phyloP scores from a whole-genome alignment of 2,797 vertebrate species.

The Novumbra hubbsi region DNA sequence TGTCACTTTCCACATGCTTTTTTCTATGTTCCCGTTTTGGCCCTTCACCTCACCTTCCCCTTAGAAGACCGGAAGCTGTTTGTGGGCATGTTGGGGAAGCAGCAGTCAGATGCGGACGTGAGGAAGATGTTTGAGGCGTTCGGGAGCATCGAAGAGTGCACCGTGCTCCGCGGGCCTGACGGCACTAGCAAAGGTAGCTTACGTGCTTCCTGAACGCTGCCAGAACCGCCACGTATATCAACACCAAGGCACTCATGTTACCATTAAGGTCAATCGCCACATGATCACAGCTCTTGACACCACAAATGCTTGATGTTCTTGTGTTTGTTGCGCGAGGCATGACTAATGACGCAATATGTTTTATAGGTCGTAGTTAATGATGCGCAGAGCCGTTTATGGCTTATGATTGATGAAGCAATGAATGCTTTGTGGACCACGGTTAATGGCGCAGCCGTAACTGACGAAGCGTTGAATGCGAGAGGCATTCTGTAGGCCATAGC shows the following conservation, averaged over 20 bases:
- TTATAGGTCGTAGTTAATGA: conserved; percentile 74
- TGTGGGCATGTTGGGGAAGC: conserved; percentile 97
- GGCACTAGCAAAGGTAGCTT: conserved; percentile 92
- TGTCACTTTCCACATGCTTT: conserved; percentile 33
- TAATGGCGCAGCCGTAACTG: conserved; percentile 67
- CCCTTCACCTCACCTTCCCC: conserved; percentile 56
- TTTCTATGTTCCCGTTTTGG: conserved; percentile 32
- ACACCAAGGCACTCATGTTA: conserved; percentile 13
- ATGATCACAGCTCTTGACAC: conserved; percentile 30
- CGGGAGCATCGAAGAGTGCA: conserved; percentile 95
- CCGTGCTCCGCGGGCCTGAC: conserved; percentile 90
- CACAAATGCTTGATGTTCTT: conserved; percentile 53
- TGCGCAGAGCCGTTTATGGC: conserved; percentile 60
- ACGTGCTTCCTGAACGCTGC: neutral
- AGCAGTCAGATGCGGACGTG: conserved; percentile 91
- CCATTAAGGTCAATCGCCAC: conserved; percentile 5
- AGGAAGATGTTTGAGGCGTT: conserved; percentile 95
- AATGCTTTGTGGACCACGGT: conserved; percentile 66
- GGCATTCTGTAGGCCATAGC: conserved; percentile 52
- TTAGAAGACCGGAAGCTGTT: conserved; percentile 98
- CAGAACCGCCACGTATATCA: conserved; percentile 16
- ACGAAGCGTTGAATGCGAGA: conserved; percentile 61
- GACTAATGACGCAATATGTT: conserved; percentile 68
- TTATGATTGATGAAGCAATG: conserved; percentile 72
- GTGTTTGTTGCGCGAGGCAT: conserved; percentile 57